Evolutionary conservation across 37 sponge, comb jelly and placozoan genomes (phyloP).

Genomic region (Sycon ciliatum): DNA sequence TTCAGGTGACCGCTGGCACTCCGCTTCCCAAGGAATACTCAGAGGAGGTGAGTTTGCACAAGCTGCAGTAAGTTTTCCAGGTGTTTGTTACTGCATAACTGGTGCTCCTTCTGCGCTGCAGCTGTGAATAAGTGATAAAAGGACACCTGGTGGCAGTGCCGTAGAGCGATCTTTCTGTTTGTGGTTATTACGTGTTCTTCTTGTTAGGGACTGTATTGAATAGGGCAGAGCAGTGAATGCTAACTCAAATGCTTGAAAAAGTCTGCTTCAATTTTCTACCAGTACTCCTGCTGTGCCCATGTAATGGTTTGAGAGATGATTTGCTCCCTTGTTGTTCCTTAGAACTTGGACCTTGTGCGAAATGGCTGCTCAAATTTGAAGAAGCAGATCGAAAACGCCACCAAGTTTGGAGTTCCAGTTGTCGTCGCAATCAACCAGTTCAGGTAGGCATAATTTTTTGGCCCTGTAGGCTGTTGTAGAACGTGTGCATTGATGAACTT

Average conservation of each 20-base stretch:
- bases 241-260: no score
- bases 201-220: no score
- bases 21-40: slow-evolving; percentile 68
- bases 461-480: not conserved
- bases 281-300: no score
- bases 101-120: not conserved
- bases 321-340: no score
- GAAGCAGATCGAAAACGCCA: slow-evolving; percentile 91
- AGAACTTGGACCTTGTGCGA: slow-evolving; percentile 55
- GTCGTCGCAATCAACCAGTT: slow-evolving; percentile 86
- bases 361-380: slow-evolving; percentile 68
- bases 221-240: no score
- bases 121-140: no score
- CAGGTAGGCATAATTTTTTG: not conserved
- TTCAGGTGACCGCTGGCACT: slow-evolving; percentile 72
- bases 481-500: not conserved
- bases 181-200: not conserved
- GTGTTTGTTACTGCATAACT: not conserved
- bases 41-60: slow-evolving; percentile 32
- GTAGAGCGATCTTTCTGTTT: no score
- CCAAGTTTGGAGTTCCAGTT: slow-evolving; percentile 81
- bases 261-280: no score
- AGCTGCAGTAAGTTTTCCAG: not conserved
- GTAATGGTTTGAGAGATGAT: no score
- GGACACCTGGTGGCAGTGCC: no score